A percentile compares a stretch with the other conserved stretches of the same genome.
These are phyloP conservation scores for Molanna angustata DNA, from an alignment of 2,888 invertebrate species.

Conservation along the genomic window DNA sequence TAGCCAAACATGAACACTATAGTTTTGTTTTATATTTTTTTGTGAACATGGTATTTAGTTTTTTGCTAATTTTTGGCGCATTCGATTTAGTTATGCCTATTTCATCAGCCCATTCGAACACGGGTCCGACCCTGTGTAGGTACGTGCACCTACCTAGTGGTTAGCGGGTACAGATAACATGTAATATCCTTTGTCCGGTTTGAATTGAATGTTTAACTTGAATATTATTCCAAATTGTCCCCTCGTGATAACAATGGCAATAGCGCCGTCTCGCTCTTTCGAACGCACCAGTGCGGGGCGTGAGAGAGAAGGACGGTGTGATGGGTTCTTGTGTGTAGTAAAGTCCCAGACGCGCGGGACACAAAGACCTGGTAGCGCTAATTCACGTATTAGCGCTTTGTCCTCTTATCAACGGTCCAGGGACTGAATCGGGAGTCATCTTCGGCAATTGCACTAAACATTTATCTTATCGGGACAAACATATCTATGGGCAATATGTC, in stretches of 20 bases:
- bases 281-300: neutral
- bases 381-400: constrained; percentile 25
- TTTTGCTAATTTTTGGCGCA: too few species aligned
- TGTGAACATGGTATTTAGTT: too few species aligned
- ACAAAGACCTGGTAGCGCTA: constrained; percentile 19
- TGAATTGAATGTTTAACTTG: constrained; percentile 7
- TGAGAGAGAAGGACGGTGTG: neutral
- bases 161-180: neutral
- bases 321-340: neutral
- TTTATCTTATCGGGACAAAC: too few species aligned
- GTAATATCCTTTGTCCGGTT: constrained; percentile 8
- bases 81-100: too few species aligned
- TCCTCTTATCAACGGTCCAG: constrained; percentile 19
- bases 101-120: too few species aligned
- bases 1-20: too few species aligned
- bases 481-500: too few species aligned
- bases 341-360: constrained; percentile 5
- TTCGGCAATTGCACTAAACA: too few species aligned
- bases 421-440: constrained; percentile 4
- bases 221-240: constrained; percentile 18
- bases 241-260: neutral
- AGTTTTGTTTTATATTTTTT: too few species aligned
- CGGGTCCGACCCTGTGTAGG: too few species aligned
- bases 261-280: neutral
- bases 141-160: too few species aligned